Percentiles rank a stretch among this genome's conserved stretches.
phyloP scores from a whole-genome alignment of 1,140 invertebrate genomes.

The Tetranychus cinnabarinus region DNA sequence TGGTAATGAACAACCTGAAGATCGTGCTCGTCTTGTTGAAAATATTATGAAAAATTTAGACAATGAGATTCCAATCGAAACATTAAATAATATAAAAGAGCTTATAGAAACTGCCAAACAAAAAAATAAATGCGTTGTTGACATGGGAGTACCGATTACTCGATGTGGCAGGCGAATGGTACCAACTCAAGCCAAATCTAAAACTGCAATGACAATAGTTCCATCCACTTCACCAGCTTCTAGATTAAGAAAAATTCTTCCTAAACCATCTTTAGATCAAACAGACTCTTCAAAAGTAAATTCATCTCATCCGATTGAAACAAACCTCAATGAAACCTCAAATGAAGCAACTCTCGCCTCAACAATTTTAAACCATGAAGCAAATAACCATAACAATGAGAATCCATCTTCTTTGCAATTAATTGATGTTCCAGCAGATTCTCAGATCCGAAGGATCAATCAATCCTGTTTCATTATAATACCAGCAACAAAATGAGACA shows the following conservation, averaged over 20 bases:
- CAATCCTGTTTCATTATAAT: no score
- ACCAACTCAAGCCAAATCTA: neutral
- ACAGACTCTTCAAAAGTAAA: no score
- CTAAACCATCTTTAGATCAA: neutral
- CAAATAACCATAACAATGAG: no score
- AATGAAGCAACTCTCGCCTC: no score
- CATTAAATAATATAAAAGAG: neutral
- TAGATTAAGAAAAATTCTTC: neutral
- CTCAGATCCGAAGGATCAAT: no score
- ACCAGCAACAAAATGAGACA: no score
- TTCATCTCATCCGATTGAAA: no score
- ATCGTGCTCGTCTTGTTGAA: neutral
- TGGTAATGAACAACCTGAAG: neutral
- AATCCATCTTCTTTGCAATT: no score
- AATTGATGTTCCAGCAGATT: no score
- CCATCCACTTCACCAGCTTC: neutral
- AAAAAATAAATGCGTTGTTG: neutral
- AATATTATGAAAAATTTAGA: neutral
- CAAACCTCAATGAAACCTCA: no score
- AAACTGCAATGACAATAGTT: neutral
- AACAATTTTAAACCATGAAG: no score
- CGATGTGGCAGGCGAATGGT: neutral
- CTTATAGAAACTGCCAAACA: neutral
- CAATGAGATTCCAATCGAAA: neutral
- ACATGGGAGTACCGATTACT: neutral